Percentiles rank a stretch among this genome's conserved stretches.
These are phyloP conservation scores for Phoebastria nigripes DNA, from an alignment of 2,797 vertebrate genomes.

Conservation along the genomic window DNA sequence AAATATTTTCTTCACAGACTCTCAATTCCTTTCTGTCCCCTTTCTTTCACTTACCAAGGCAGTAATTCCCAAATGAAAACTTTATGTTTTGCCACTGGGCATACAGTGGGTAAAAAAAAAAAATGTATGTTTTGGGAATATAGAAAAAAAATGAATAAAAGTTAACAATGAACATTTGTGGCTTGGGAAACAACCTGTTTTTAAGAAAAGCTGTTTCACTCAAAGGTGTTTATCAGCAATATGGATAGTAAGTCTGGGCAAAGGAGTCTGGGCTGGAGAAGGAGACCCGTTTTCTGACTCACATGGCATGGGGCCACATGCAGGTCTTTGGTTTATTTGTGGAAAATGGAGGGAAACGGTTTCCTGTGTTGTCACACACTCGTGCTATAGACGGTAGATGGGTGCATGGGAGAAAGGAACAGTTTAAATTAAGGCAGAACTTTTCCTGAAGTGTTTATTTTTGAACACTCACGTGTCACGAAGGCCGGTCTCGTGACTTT, in stretches of 20 bases:
- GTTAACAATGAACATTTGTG: neutral
- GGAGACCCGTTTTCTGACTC: neutral
- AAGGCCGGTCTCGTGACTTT: neutral
- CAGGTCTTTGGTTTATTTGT: neutral
- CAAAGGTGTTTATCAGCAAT: neutral
- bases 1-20: constrained; percentile 23
- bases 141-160: neutral
- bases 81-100: neutral
- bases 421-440: constrained; percentile 25
- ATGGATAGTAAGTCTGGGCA: neutral
- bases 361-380: neutral
- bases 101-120: neutral
- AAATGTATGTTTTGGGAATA: neutral
- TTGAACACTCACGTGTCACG: neutral
- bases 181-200: neutral
- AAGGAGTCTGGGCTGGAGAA: neutral
- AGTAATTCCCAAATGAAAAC: neutral
- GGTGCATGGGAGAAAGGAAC: constrained; percentile 9
- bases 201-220: neutral
- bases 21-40: neutral
- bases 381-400: neutral
- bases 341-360: neutral
- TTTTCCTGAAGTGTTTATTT: constrained; percentile 40
- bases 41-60: neutral
- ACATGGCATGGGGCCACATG: neutral